Conservation (phyloP, 2,797 vertebrate genomes). For the Gymnothorax javanicus region DNA sequence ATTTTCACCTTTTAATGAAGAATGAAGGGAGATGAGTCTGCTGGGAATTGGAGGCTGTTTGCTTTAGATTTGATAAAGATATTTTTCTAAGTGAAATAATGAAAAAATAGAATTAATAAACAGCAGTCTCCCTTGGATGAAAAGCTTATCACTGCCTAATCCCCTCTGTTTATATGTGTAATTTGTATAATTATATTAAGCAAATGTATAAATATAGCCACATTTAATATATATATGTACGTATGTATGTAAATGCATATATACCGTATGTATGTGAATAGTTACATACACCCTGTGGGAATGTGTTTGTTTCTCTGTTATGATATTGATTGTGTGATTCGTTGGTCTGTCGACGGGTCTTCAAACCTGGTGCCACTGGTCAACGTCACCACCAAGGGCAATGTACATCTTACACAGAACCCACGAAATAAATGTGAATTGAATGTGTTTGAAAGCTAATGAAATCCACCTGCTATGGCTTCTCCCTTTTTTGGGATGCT, state of each 20-base stretch:
- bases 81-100: slow-evolving; percentile 76
- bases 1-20: slow-evolving; percentile 74
- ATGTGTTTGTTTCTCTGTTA: slow-evolving; percentile 20
- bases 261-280: slow-evolving; percentile 58
- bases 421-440: slow-evolving; percentile 48
- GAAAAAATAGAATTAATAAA: slow-evolving; percentile 54
- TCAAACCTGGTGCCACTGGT: slow-evolving; percentile 3
- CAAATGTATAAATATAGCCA: slow-evolving; percentile 60
- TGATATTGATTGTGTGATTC: background rate
- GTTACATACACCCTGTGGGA: slow-evolving; percentile 54
- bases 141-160: slow-evolving; percentile 76
- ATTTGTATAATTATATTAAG: slow-evolving; percentile 57
- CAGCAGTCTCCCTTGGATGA: slow-evolving; percentile 65
- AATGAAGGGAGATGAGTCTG: slow-evolving; percentile 66
- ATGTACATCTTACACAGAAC: slow-evolving; percentile 47
- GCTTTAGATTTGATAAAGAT: slow-evolving; percentile 72
- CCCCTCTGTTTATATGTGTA: slow-evolving; percentile 76
- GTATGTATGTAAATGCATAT: slow-evolving; percentile 62
- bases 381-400: slow-evolving; percentile 17
- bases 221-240: background rate
- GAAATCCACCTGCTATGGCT: slow-evolving; percentile 21
- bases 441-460: slow-evolving; percentile 57
- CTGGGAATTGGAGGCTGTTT: slow-evolving; percentile 48
- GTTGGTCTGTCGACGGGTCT: slow-evolving; percentile 9
- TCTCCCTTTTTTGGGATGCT: slow-evolving; percentile 25